phyloP scores from a whole-genome alignment of 2,797 vertebrate genomes.

The Holocentrus rufus region DNA sequence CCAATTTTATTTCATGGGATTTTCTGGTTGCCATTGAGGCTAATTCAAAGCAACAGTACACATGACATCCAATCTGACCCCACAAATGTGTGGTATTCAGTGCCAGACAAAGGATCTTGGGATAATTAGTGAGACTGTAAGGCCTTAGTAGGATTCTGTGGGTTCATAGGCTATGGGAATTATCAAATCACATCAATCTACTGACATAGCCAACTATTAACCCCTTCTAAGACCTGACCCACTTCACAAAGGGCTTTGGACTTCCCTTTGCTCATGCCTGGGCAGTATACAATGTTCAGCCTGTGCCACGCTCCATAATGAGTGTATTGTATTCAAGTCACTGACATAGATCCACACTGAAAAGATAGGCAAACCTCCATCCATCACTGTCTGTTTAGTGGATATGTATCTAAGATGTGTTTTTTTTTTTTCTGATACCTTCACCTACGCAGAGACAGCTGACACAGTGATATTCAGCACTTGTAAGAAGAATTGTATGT shows the following conservation, averaged over 20 bases:
- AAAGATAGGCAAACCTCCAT: constrained; percentile 31
- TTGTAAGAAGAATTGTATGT: neutral
- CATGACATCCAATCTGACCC: constrained; percentile 59
- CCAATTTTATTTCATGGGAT: constrained; percentile 30
- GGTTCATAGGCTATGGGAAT: constrained; percentile 75
- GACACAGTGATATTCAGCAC: neutral
- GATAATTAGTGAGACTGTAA: constrained; percentile 54
- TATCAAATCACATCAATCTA: constrained; percentile 72
- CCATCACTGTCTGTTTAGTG: constrained; percentile 31
- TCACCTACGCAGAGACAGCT: constrained; percentile 6
- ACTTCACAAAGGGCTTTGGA: constrained; percentile 59
- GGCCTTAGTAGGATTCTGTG: constrained; percentile 32
- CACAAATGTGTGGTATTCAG: constrained; percentile 63
- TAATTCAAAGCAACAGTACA: constrained; percentile 65
- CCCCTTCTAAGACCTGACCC: constrained; percentile 63
- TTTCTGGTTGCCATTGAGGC: constrained; percentile 47
- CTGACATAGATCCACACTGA: constrained; percentile 52
- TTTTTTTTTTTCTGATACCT: constrained; percentile 32
- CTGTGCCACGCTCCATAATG: constrained; percentile 69
- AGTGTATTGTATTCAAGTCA: constrained; percentile 56
- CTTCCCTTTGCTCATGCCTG: constrained; percentile 41
- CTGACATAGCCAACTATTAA: constrained; percentile 65
- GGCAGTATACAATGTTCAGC: constrained; percentile 60
- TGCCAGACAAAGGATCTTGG: constrained; percentile 62
- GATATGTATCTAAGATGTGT: neutral